Percentiles rank a stretch among this genome's conserved stretches.
Evolutionary conservation across 2,888 invertebrate genomes (phyloP).

Genomic region (Netelia fuscicornis): DNA sequence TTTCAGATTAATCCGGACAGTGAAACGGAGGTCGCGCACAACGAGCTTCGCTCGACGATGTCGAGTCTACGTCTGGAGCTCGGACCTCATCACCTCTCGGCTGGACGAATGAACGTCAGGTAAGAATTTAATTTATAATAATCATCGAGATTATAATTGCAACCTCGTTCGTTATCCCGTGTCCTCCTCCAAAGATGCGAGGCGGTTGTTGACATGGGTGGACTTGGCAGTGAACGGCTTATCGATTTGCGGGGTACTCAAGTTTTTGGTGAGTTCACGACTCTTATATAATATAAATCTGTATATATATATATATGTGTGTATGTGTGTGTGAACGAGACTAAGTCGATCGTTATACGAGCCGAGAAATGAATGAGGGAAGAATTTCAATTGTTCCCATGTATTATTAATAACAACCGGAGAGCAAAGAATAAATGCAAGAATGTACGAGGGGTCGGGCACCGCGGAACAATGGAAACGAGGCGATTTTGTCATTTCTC

Average conservation of each 20-base stretch:
- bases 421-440: background rate
- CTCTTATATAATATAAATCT: constrained; percentile 11
- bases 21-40: constrained; percentile 79
- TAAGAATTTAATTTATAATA: constrained; percentile 54
- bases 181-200: constrained; percentile 77
- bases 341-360: background rate
- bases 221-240: constrained; percentile 71
- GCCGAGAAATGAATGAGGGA: background rate
- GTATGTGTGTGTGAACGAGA: background rate
- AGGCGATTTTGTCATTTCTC: constrained; percentile 53
- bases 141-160: background rate
- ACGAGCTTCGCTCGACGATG: constrained; percentile 83
- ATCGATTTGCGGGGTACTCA: constrained; percentile 76
- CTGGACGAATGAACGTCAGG: constrained; percentile 82
- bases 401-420: background rate
- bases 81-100: constrained; percentile 81
- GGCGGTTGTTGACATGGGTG: constrained; percentile 76
- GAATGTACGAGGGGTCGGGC: background rate
- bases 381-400: background rate
- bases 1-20: constrained; percentile 82
- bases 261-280: constrained; percentile 78
- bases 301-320: background rate
- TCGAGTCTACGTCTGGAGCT: constrained; percentile 84
- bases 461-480: background rate
- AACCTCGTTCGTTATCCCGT: constrained; percentile 4